Base-by-base conservation (phyloP, 2,797 vertebrate genomes). In the Poeciliopsis infans region DNA sequence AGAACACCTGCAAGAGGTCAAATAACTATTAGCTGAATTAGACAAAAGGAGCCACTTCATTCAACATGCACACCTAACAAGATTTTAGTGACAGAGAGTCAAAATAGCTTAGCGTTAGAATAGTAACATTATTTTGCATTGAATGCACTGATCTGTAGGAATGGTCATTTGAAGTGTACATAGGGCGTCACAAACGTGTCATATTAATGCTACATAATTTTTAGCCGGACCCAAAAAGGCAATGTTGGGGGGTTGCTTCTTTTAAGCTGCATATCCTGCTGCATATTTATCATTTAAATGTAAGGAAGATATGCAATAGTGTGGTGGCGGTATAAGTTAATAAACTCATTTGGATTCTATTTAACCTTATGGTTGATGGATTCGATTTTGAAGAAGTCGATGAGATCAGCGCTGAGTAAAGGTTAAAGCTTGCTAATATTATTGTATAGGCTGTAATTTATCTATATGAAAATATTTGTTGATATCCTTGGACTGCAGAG, bases 401-500 rank as follows among this genome's bases (percentile, higher is more conserved):
- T 72, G 18, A 66, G 33, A 64, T 64, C 33, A 36, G 36, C 3
- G 7, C 3, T 10, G 33, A 66, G 33, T 39, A 66, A 66, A 39
- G 33, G 33, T 66, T 66, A 49, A 51, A 51, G 46, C 75, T 23
- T 25, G 11, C 13, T 7, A 4, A 66, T 18, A 4, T 43, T 61
- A 41, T 76, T 36, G 75, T 46, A 83, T 71, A 71, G 33, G 78
- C 78, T 77, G 82, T 76, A 66, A 33, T 75, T 66, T 79, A 78
- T 81, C 76, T 41, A 45, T 84, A 76, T 41, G 75, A 80, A 84
- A 83, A 80, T 49, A 77, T 66, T 71, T 78, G 75, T 45, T 78
- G 85, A 87, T 69, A 84, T 81, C 31, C 70, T 80, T 0, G 1
- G 55, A 71, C 61, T 51, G 31, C 55, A 71, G 39, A 41, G 28